Conservation (phyloP, 2,797 vertebrate species). For the Pangasius mekongensis region DNA sequence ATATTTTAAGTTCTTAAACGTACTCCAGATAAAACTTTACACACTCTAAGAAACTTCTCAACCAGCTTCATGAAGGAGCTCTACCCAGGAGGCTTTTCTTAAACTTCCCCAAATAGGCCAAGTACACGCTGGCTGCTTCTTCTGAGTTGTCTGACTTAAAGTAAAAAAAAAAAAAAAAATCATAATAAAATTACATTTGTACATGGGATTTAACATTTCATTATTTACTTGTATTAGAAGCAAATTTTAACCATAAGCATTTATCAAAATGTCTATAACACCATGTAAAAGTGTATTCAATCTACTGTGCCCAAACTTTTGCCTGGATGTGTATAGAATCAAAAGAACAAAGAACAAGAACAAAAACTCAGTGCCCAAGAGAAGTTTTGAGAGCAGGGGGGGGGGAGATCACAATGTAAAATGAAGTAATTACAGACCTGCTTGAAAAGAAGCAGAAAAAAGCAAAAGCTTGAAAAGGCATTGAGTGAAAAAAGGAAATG, state of each 20-base stretch:
- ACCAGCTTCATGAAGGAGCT: background rate
- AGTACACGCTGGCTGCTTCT: background rate
- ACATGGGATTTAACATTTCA: background rate
- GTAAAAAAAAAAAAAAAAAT: background rate
- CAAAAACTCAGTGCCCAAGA: background rate
- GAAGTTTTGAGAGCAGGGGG: background rate
- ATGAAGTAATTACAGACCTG: background rate
- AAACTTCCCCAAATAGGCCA: background rate
- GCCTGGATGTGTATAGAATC: background rate
- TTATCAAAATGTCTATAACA: background rate
- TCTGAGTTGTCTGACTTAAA: background rate
- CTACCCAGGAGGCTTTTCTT: background rate
- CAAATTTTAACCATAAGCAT: background rate
- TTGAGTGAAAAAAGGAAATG: background rate
- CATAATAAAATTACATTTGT: background rate
- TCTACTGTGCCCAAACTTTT: background rate
- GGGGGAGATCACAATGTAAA: background rate
- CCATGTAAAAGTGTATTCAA: background rate
- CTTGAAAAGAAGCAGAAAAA: conserved; percentile 6
- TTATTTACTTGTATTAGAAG: background rate
- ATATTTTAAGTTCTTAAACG: background rate
- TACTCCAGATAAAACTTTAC: background rate
- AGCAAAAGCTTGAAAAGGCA: background rate
- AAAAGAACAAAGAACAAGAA: too few species aligned
- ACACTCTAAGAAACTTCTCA: background rate